Percentiles rank a stretch among this genome's conserved stretches.
Conservation (phyloP, 2,888 invertebrate genomes). For the Sphaeridia pumilis region DNA sequence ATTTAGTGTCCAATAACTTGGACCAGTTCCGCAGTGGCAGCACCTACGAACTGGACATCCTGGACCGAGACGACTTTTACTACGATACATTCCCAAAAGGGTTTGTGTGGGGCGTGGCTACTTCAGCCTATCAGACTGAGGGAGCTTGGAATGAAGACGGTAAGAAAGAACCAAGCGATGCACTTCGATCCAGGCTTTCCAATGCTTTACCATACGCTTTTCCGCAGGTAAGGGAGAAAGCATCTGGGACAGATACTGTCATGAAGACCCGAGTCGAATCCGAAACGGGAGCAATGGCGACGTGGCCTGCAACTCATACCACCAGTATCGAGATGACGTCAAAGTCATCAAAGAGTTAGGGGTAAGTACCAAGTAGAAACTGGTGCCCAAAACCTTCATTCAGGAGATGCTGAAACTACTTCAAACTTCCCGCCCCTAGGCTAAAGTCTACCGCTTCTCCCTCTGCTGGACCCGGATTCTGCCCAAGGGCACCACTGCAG, state of each 20-base stretch:
- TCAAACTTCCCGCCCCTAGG: constrained; percentile 8
- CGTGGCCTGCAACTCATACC: constrained; percentile 42
- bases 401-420: not conserved
- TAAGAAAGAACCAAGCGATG: no score
- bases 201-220: no score
- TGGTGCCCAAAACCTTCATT: not conserved
- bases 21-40: no score
- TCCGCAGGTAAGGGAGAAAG: constrained; percentile 39
- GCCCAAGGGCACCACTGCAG: constrained; percentile 38
- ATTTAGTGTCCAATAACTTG: no score
- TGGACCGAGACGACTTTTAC: constrained; percentile 5
- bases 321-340: constrained; percentile 41
- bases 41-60: no score
- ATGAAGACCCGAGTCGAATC: constrained; percentile 37
- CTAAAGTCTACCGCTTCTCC: constrained; percentile 26
- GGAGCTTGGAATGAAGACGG: constrained; percentile 13
- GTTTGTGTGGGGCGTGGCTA: constrained; percentile 12
- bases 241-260: constrained; percentile 41
- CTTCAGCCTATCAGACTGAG: constrained; percentile 10
- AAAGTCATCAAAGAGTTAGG: constrained; percentile 39
- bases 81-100: constrained; percentile 7
- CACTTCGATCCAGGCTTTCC: no score
- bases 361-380: constrained; percentile 26
- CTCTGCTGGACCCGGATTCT: constrained; percentile 42
- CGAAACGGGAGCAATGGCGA: constrained; percentile 39